Evolutionary conservation across 2,113 vertebrate genomes (phyloP), one percentile per base, ranked within the genome.

Genomic region (Rynchops niger): DNA sequence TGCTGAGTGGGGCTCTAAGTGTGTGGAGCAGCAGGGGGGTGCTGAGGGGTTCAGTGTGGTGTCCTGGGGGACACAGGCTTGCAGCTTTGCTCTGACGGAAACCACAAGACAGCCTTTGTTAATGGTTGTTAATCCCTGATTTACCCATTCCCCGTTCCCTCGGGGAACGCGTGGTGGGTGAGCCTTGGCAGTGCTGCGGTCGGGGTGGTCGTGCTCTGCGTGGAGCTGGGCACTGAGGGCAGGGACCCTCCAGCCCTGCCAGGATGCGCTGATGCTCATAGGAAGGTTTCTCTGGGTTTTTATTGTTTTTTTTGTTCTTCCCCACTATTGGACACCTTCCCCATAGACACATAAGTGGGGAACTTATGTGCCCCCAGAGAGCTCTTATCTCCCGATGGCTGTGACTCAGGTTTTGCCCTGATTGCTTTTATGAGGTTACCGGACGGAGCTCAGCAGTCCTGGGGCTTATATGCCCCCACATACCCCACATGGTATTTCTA

Each of bases 101-200:
- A 47, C 63, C 17, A 5, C 2, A 6, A 77, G 82, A 29, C 50
- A 70, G 43, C 10, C 9, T 50, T 71, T 1, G 5, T 0, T 66
- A 38, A 6, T 45, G 56, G 52, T 18, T 16, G 21, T 32, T 52
- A n/a, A 40, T 47, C 59, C 66, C 23, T 1, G 38, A 45, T 83
- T 70, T 78, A 43, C 20, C 23, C 4, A 0, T 66, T 92, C 14
- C 52, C 49, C 2, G 2, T 38, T 67, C 26, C 11, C 55, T 20
- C 2, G 5, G 40, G 47, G 9, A 50, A 11, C 0, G 0, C 0
- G 23, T 56, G 81, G 12, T 2, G 9, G 42, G 30, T 1, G 8
- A 77, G 32, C 49, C 38, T 47, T 8, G 42, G 50, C 55, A 42
- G 43, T 1, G 10, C 76, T 34, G 15, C 19, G 5, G 9, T 40